phyloP scores from a whole-genome alignment of 2,797 vertebrate species.

The Tauraco hartlaubi region DNA sequence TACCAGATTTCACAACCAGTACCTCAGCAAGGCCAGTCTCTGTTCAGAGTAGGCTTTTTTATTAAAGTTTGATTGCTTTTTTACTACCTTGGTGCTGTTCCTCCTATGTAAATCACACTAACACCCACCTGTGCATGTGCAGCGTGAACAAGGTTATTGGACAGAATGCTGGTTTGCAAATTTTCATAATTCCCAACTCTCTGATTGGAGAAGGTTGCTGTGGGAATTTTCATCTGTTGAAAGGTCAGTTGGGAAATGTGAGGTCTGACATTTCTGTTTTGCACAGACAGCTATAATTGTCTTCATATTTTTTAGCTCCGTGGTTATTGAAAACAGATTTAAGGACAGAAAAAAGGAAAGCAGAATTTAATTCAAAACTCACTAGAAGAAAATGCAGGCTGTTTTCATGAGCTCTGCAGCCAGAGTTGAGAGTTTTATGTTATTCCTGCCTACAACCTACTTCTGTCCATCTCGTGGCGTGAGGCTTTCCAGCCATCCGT shows the following conservation, averaged over 20 bases:
- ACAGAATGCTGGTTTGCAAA: conserved; percentile 19
- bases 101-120: background rate
- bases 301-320: conserved; percentile 53
- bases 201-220: conserved; percentile 26
- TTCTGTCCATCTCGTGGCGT: background rate
- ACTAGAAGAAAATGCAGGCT: conserved; percentile 25
- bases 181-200: conserved; percentile 32
- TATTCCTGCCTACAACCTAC: background rate
- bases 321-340: conserved; percentile 69
- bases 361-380: conserved; percentile 48
- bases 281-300: conserved; percentile 69
- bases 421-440: background rate
- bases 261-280: conserved; percentile 60
- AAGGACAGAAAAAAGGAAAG: conserved; percentile 14
- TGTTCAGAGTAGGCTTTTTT: background rate
- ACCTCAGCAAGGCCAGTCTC: background rate
- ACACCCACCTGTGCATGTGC: conserved; percentile 35
- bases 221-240: conserved; percentile 56
- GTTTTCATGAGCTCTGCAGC: background rate
- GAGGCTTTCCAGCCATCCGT: background rate
- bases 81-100: background rate
- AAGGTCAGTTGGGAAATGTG: conserved; percentile 54
- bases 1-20: background rate
- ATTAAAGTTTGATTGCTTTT: conserved; percentile 13
- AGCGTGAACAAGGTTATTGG: background rate